Base-by-base conservation (phyloP, 2,113 vertebrate genomes). In the Xenotilapia caudafasciata region DNA sequence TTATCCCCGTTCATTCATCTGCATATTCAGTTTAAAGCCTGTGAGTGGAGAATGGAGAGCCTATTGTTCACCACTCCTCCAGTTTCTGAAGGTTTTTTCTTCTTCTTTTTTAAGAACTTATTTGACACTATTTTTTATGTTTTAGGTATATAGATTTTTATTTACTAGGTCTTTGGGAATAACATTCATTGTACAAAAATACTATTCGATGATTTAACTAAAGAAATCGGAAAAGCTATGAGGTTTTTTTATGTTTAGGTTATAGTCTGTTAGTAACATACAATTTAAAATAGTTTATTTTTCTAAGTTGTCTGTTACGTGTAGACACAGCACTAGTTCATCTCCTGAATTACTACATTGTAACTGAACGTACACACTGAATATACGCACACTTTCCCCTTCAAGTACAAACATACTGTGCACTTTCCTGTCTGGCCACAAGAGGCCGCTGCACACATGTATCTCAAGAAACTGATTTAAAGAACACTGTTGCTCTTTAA, bases 381-480 rank as follows among this genome's bases (percentile, higher is more conserved):
- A 45, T 45, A 10, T 47, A 75, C 40, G 5, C 21, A 47, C 42
- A 77, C 3, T 8, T 31, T 49, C 1, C 15, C 4, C 42, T 49
- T 45, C 14, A 6, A 49, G 15, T 17, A 7, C 68, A 75, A 55
- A 6, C 6, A 83, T 81, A 49, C 40, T 38, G 23, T 83, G 79
- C 40, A 51, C 28, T 90, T 82, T 45, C 58, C 54, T 23, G 2
- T 51, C 88, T 80, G 28, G 49, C 93, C 94, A 93, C 93, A 92
- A 90, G 94, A 93, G 92, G 92, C 15, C 62, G 88, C 90, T 92
- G 26, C 86, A 49, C 31, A 58, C 83, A 90, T 15, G 19, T 58
- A 42, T 40, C 14, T 75, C 21, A 47, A 47, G 42, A 11, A 47
- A 47, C 23, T 75, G 70, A 75, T 23, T 75, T 47, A 17, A 47